Evolutionary conservation across 2,888 invertebrate species (phyloP), one percentile per base, ranked within the genome.

Genomic region (Tanytarsus gracilentus): DNA sequence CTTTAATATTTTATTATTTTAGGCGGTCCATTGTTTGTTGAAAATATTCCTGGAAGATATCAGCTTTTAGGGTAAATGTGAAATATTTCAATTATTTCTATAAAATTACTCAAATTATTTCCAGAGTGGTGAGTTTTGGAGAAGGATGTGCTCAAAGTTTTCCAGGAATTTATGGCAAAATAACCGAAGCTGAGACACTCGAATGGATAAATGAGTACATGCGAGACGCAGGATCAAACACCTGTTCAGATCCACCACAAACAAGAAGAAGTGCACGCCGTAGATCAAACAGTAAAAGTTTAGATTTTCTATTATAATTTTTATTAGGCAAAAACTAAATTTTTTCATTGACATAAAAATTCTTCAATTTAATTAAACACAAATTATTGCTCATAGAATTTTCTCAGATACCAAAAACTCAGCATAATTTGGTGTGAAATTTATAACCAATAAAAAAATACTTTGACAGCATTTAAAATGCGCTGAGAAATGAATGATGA

Each of bases 361-460:
- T n/a, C n/a, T n/a, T n/a, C n/a, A n/a, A n/a, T n/a, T n/a, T n/a
- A n/a, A n/a, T n/a, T n/a, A n/a, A 26, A 50, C 50, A 50, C 25
- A 50, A 50, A 50, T 23, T 50, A 50, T 50, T 50, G 50, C 50
- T 50, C 50, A 50, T n/a, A 50, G 27, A 50, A 50, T 50, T 50
- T 50, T 23, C n/a, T 14, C 25, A n/a, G n/a, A n/a, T 6, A 14
- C 11, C 14, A 27, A 50, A 50, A 50, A 50, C n/a, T 26, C 50
- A 50, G 50, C 50, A 26, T 14, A 50, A 50, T 50, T 50, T 25
- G 27, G n/a, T n/a, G n/a, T n/a, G n/a, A n/a, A n/a, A n/a, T n/a
- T n/a, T n/a, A n/a, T n/a, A n/a, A n/a, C n/a, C n/a, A n/a, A n/a
- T n/a, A n/a, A n/a, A n/a, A n/a, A n/a, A n/a, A n/a, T n/a, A n/a